Evolutionary conservation across 2,797 vertebrate genomes (phyloP).

Genomic region (Dermochelys coriacea): DNA sequence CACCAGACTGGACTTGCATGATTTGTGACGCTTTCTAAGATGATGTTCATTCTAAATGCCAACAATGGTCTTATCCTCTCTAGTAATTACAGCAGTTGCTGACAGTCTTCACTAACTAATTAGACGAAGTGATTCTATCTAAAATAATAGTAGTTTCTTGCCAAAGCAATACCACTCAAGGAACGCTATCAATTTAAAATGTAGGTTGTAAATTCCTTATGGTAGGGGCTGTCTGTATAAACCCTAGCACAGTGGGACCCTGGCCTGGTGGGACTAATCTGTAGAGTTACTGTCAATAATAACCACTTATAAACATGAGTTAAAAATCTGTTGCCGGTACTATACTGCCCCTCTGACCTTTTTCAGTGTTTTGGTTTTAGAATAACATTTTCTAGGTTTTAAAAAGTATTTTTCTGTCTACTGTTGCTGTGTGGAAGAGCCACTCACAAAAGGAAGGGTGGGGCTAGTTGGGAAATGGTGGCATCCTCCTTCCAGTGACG

Average conservation of each 20-base stretch:
- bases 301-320: rapidly evolving
- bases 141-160: conserved; percentile 2
- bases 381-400: background rate
- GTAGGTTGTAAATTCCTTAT: background rate
- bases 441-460: background rate
- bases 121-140: background rate
- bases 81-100: background rate
- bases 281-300: background rate
- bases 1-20: background rate
- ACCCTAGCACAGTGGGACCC: background rate
- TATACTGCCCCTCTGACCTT: background rate
- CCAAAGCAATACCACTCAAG: background rate
- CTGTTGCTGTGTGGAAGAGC: background rate
- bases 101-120: background rate
- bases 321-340: background rate
- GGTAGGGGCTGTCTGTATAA: rapidly evolving
- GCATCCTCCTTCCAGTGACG: background rate
- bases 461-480: background rate
- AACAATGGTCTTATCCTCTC: background rate
- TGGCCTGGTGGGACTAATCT: background rate
- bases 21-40: background rate
- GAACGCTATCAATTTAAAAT: background rate
- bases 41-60: conserved; percentile 1
- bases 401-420: background rate
- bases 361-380: background rate